A percentile compares a stretch with the other conserved stretches of the same genome.
Conservation (phyloP, 1,140 invertebrate genomes). For the Drosophila sproati region DNA sequence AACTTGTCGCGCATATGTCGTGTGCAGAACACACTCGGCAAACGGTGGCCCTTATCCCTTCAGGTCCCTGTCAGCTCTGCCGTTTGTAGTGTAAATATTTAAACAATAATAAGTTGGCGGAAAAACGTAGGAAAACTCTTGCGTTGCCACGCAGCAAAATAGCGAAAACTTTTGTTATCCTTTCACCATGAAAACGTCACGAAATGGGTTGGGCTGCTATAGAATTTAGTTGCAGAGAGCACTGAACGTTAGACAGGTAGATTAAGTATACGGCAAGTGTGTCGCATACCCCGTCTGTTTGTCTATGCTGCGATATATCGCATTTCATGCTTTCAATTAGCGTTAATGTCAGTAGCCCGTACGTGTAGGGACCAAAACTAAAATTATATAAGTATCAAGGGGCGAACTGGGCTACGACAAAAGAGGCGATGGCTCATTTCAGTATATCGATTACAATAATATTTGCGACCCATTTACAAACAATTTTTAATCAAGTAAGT, state of each 20-base stretch:
- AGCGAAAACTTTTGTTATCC: slow-evolving; percentile 77
- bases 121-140: slow-evolving; percentile 75
- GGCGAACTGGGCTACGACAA: neutral
- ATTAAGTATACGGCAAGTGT: slow-evolving; percentile 43
- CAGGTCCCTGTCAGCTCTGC: neutral
- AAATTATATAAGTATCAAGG: slow-evolving; percentile 1
- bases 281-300: slow-evolving; percentile 21
- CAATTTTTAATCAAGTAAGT: too few relatives aligned
- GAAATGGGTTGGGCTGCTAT: slow-evolving; percentile 51
- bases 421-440: neutral
- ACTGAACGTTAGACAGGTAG: slow-evolving; percentile 40
- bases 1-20: slow-evolving; percentile 66
- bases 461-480: too few relatives aligned
- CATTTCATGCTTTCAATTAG: slow-evolving; percentile 79
- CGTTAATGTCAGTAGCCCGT: slow-evolving; percentile 67
- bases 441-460: slow-evolving; percentile 2
- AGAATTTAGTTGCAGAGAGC: slow-evolving; percentile 34
- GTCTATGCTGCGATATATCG: slow-evolving; percentile 54
- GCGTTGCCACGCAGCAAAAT: slow-evolving; percentile 50
- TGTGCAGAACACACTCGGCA: slow-evolving; percentile 30
- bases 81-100: slow-evolving; percentile 77
- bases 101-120: slow-evolving; percentile 82
- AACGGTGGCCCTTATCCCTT: slow-evolving; percentile 5
- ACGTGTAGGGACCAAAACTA: slow-evolving; percentile 19
- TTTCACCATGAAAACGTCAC: slow-evolving; percentile 74